phyloP scores from a whole-genome alignment of 2,113 vertebrate genomes.

The Rhipidura dahli region DNA sequence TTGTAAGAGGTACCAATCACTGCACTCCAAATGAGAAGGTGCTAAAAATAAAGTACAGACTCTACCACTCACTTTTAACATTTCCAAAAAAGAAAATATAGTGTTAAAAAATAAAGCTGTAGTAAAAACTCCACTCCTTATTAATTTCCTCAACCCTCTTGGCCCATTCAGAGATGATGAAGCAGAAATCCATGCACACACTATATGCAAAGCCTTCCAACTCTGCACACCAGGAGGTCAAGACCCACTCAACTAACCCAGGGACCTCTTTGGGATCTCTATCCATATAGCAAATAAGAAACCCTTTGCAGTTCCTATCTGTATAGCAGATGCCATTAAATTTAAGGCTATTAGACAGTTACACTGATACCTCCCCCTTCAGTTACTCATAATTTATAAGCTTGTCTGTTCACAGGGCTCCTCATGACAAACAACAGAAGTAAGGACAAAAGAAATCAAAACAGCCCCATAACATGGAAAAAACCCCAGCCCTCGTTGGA shows the following conservation, averaged over 20 bases:
- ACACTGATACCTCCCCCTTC: not conserved
- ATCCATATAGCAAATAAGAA: not conserved
- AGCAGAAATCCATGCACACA: not conserved
- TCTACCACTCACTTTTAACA: not conserved
- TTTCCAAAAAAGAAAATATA: not conserved
- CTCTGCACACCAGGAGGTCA: not conserved
- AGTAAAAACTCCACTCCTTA: fast-evolving
- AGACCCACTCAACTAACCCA: not conserved
- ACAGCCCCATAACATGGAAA: not conserved
- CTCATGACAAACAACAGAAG: not conserved
- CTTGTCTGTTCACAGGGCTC: not conserved
- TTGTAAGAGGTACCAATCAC: not conserved
- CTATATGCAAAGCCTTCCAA: not conserved
- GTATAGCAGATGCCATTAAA: not conserved
- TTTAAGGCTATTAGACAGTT: not conserved
- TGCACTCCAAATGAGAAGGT: not conserved
- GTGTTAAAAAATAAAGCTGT: not conserved
- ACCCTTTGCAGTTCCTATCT: not conserved
- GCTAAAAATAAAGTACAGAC: not conserved
- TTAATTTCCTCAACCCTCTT: not conserved
- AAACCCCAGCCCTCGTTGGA: not conserved
- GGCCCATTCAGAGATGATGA: not conserved
- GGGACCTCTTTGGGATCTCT: not conserved
- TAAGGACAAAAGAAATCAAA: not conserved
- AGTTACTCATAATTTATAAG: not conserved